Evolutionary conservation across 2,888 invertebrate genomes (phyloP).

Genomic region (Choristoneura rosaceana): DNA sequence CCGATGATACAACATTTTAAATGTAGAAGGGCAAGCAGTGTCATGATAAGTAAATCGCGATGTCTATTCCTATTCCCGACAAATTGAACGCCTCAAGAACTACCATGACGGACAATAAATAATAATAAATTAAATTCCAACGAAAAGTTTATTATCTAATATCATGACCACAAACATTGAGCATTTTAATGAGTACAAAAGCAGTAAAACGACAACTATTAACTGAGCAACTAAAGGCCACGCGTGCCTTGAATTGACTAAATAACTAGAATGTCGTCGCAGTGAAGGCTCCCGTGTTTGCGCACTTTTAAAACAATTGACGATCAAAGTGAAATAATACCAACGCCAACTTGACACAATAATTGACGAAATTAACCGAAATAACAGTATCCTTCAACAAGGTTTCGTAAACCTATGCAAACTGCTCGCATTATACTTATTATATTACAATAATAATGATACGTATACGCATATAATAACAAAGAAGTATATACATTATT

Average conservation of each 20-base stretch:
- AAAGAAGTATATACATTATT: constrained; percentile 64
- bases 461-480: constrained; percentile 72
- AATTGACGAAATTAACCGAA: constrained; percentile 82
- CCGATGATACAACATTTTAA: constrained; percentile 34
- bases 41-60: constrained; percentile 34
- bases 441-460: constrained; percentile 50
- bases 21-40: constrained; percentile 37
- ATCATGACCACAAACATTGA: constrained; percentile 81
- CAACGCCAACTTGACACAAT: constrained; percentile 68
- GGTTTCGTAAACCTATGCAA: constrained; percentile 71
- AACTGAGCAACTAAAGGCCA: constrained; percentile 79
- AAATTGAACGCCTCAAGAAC: neutral
- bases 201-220: constrained; percentile 60
- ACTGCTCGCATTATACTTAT: constrained; percentile 52
- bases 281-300: constrained; percentile 52
- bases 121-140: constrained; percentile 73
- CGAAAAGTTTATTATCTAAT: constrained; percentile 73
- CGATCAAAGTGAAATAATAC: constrained; percentile 66
- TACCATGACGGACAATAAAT: constrained; percentile 51
- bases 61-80: neutral
- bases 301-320: constrained; percentile 73
- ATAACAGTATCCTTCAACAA: constrained; percentile 73
- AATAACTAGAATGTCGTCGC: constrained; percentile 68
- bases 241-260: constrained; percentile 77
- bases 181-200: constrained; percentile 82